A percentile compares a stretch with the other conserved stretches of the same genome.
These are phyloP conservation scores for Odontamblyopus rebecca DNA, from an alignment of 2,797 vertebrate genomes.

Conservation along the genomic window DNA sequence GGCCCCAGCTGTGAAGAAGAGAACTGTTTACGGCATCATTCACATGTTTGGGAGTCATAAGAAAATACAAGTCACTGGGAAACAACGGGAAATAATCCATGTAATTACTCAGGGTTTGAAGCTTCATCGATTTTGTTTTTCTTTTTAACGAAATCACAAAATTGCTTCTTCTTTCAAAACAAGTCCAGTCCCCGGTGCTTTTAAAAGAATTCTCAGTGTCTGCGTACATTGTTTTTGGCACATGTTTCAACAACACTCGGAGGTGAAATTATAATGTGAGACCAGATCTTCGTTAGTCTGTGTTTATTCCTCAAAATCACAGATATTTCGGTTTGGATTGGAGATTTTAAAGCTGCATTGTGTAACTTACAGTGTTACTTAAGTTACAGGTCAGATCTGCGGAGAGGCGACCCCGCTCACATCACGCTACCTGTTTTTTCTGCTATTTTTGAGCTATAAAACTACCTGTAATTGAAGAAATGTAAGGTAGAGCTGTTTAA, in stretches of 20 bases:
- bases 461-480: too few species aligned
- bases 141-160: conserved; percentile 28
- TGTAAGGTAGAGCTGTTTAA: too few species aligned
- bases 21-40: too few species aligned
- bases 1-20: too few species aligned
- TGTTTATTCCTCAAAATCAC: background rate
- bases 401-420: too few species aligned
- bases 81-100: conserved; percentile 66
- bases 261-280: background rate
- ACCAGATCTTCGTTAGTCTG: background rate
- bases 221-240: background rate
- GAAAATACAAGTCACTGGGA: conserved; percentile 26
- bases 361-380: too few species aligned
- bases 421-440: too few species aligned
- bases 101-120: conserved; percentile 44
- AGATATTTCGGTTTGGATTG: background rate
- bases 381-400: too few species aligned
- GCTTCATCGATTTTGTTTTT: conserved; percentile 48
- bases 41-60: background rate
- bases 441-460: too few species aligned
- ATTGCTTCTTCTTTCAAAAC: background rate
- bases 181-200: background rate
- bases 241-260: background rate
- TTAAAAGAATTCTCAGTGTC: background rate
- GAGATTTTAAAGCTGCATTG: background rate